A percentile compares a stretch with the other conserved stretches of the same genome.
Evolutionary conservation across 2,888 invertebrate genomes (phyloP).

Genomic region (Lysandra bellargus): DNA sequence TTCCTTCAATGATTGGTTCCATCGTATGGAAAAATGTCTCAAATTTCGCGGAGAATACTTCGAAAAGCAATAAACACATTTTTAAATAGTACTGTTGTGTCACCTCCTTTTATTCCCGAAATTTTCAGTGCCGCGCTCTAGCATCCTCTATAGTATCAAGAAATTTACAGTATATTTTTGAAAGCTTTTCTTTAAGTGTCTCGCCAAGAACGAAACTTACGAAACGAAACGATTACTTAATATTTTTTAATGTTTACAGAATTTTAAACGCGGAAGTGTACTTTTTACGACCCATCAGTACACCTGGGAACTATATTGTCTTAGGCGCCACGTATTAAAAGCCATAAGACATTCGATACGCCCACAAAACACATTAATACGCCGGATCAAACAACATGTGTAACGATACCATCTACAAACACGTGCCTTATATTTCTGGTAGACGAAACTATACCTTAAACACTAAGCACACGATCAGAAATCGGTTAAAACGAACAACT

Average conservation of each 20-base stretch:
- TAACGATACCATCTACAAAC: constrained; percentile 63
- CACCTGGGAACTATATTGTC: constrained; percentile 49
- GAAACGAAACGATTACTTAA: background rate
- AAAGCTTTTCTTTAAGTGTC: too few species aligned
- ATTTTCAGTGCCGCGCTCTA: too few species aligned
- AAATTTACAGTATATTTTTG: too few species aligned
- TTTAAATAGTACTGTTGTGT: too few species aligned
- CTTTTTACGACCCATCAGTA: constrained; percentile 41
- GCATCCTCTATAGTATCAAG: too few species aligned
- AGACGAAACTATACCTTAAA: constrained; percentile 43
- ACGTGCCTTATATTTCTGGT: constrained; percentile 52
- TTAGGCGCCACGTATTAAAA: constrained; percentile 62
- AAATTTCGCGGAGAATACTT: too few species aligned
- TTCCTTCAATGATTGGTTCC: too few species aligned
- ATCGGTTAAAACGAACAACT: constrained; percentile 10
- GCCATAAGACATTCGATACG: constrained; percentile 68
- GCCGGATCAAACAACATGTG: constrained; percentile 75
- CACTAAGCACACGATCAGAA: constrained; percentile 36
- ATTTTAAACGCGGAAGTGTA: constrained; percentile 36
- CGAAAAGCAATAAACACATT: too few species aligned
- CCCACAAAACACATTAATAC: constrained; percentile 72
- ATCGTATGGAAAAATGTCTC: too few species aligned
- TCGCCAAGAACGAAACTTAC: background rate
- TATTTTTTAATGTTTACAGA: constrained; percentile 20
- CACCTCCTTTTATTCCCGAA: too few species aligned